A percentile compares a stretch with the other conserved stretches of the same genome.
phyloP scores from a whole-genome alignment of 2,113 vertebrate species.

The Prochilodus magdalenae region DNA sequence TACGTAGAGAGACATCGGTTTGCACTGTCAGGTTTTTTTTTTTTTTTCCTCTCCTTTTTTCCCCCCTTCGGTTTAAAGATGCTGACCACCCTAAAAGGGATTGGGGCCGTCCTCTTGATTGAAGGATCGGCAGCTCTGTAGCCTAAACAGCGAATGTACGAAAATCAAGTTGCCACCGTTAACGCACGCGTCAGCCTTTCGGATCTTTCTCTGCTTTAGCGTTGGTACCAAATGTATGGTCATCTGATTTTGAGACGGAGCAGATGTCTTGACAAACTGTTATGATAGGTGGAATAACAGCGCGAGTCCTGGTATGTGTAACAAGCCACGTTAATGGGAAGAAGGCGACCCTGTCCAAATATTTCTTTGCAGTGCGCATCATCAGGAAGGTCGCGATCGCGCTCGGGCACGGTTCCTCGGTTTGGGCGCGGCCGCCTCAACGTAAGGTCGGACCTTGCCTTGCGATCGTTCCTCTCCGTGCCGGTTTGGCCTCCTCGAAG shows the following conservation, averaged over 20 bases:
- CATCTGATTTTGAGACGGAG: constrained; percentile 15
- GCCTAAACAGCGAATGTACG: no score
- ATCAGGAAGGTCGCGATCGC: background rate
- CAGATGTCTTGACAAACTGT: constrained; percentile 41
- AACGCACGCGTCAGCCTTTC: background rate
- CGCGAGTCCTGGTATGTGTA: constrained; percentile 21
- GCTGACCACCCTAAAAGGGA: no score
- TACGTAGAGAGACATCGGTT: background rate
- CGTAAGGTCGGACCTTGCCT: background rate
- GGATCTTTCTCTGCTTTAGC: background rate
- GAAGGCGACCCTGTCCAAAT: constrained; percentile 15
- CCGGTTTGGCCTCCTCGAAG: background rate
- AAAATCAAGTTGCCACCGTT: no score
- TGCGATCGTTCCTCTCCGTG: background rate
- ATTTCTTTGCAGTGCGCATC: background rate
- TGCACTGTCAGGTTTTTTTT: background rate
- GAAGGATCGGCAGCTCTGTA: no score
- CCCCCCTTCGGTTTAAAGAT: no score
- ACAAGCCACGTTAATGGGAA: constrained; percentile 13
- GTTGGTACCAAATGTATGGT: background rate
- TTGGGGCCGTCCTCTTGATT: no score
- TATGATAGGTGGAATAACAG: constrained; percentile 40
- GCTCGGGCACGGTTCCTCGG: background rate
- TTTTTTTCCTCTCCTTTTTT: no score
- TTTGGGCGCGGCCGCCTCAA: background rate